Evolutionary conservation across 1,140 invertebrate genomes (phyloP), one percentile per base, ranked within the genome.

Genomic region (Hesperophylax magnus): DNA sequence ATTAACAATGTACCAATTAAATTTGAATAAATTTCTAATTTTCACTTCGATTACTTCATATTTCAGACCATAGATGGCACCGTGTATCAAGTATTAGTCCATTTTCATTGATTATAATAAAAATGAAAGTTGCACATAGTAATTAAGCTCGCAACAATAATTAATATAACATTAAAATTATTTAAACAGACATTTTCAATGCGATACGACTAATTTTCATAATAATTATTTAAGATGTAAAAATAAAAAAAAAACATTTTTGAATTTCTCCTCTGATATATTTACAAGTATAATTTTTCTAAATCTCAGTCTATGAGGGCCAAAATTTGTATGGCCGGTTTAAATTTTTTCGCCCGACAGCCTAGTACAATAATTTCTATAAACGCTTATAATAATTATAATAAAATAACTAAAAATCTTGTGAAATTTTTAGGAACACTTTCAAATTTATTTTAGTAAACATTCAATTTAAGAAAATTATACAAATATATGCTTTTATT

Each of bases 191-290:
- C 69, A 67, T 31, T 67, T 67, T 67, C 22, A 67, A 67, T 34
- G 63, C 63, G 17, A 67, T 34, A 67, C 27, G 24, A n/a, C 67
- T 47, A 52, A 47, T 52, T 71, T 71, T 47, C 18, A 47, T 47
- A 47, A 18, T 18, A 69, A 52, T 22, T 71, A 52, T 71, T 47
- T 17, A 27, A 72, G 9, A 15, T 20, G 15, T 17, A 72, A 24
- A 71, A n/a, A n/a, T n/a, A n/a, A n/a, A n/a, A 72, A 72, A 71
- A 72, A 53, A 72, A 72, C 69, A 72, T 20, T 72, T 53, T 72
- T 24, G 69, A 72, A 20, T 24, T 24, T 54, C 52, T 52, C 39
- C 39, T 71, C 24, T 67, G 63, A 67, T 52, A 71, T 71, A 71
- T 71, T 71, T 71, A 71, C 67, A 71, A 53, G 39, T 71, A 71